phyloP scores from a whole-genome alignment of 2,888 invertebrate genomes.

The Steinernema scapterisci region DNA sequence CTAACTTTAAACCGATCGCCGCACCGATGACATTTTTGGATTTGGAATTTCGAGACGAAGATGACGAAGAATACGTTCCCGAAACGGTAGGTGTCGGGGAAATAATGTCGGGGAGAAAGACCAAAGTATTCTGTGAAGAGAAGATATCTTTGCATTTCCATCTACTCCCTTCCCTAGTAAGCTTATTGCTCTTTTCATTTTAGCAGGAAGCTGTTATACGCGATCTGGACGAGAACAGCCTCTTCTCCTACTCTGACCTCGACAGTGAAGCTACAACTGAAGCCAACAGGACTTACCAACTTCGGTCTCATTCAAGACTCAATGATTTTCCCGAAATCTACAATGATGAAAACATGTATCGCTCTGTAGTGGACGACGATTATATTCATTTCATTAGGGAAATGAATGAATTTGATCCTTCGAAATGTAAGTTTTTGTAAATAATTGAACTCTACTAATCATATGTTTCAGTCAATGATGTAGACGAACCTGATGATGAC shows the following conservation, averaged over 20 bases:
- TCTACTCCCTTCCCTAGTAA: too few relatives aligned
- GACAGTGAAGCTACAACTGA: not conserved
- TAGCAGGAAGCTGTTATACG: not conserved
- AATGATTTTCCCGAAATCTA: not conserved
- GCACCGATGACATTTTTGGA: not conserved
- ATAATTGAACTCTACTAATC: not conserved
- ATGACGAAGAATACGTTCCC: slow-evolving; percentile 12
- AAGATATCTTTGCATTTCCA: too few relatives aligned
- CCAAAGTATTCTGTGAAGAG: too few relatives aligned
- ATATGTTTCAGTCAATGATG: not conserved
- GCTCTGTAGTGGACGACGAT: not conserved
- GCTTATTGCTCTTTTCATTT: slow-evolving; percentile 2
- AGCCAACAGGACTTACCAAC: not conserved
- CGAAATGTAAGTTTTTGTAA: slow-evolving; percentile 1
- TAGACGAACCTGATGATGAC: not conserved
- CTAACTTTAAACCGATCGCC: not conserved
- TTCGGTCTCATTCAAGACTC: not conserved
- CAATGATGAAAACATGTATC: not conserved
- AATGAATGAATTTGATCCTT: not conserved
- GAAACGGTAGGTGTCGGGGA: not conserved
- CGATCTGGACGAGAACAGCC: not conserved
- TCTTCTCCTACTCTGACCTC: slow-evolving; percentile 14
- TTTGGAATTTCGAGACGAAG: not conserved
- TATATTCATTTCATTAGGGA: not conserved
- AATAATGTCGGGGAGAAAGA: too few relatives aligned